Base-by-base conservation (phyloP, 2,797 vertebrate genomes). In the Takifugu rubripes region DNA sequence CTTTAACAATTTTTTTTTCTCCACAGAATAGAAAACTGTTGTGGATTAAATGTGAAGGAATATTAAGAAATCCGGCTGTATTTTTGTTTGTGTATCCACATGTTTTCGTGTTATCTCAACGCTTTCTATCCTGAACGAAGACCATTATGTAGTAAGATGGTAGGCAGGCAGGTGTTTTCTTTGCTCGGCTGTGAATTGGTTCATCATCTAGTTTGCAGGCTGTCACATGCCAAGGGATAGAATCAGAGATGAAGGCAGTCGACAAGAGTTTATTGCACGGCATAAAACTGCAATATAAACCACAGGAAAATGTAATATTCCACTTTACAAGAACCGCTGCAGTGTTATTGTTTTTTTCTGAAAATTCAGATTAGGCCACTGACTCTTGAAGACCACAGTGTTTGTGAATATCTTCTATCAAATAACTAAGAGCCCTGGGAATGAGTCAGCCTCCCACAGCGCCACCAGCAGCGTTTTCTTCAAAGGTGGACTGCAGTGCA, bases 81-180 rank as follows among this genome's bases (percentile, higher is more conserved):
- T 61, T 27, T 31, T 29, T 66, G 27, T 60, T 49, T 60, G 33
- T 11, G 45, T 78, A 59, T 62, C 33, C 52, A 48, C 43, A 17
- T 59, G 62, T 72, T 54, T 9, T 3, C 10, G 33, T 36, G 36
- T 40, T 66, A 59, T 67, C 73, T 66, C 46, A 52, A 45, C 50
- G 68, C 66, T 40, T 57, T 44, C 51, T 24, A 14, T 31, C 44
- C 11, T 52, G 16, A 25, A 40, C 54, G 33, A 51, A 49, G 43
- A 7, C 43, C 31, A 2, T 40, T 40, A 44, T n/a, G 43, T 16
- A 16, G 43, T 44, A 54, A 75, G 77, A 70, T 54, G 48, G 57
- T 54, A 14, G 66, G 52, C 55, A 64, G 24, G 60, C 66, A 54
- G 64, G 51, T 53, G 75, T 75, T 79, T 75, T 63, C 70, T 63